Conservation (phyloP, 2,797 vertebrate species). For the Octomys mimax region DNA sequence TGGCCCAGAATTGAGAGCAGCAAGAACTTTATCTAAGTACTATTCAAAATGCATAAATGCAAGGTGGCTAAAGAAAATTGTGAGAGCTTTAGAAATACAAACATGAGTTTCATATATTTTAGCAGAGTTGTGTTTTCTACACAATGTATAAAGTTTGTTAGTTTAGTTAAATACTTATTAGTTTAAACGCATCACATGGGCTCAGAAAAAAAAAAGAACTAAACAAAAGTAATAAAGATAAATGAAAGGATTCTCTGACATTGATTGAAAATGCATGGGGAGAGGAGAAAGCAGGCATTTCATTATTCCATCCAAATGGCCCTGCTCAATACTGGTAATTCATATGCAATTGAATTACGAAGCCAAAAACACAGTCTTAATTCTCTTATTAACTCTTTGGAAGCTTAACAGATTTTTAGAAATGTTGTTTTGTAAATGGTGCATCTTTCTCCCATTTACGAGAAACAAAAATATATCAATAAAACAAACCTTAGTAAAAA, state of each 20-base stretch:
- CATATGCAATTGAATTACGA: not conserved
- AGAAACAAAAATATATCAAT: not conserved
- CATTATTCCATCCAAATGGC: not conserved
- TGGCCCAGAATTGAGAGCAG: not conserved
- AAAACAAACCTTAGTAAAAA: not conserved
- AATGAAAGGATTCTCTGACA: not conserved
- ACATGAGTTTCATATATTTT: not conserved
- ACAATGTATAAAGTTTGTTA: not conserved
- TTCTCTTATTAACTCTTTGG: not conserved
- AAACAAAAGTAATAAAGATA: constrained; percentile 27
- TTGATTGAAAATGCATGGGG: not conserved
- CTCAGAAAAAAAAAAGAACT: not conserved
- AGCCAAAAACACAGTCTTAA: not conserved
- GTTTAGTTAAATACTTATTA: constrained; percentile 43
- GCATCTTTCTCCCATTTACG: not conserved
- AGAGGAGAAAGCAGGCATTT: not conserved
- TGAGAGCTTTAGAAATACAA: not conserved
- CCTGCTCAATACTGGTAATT: not conserved
- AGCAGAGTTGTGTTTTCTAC: constrained; percentile 49
- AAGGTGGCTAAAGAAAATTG: not conserved
- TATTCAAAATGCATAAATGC: not conserved
- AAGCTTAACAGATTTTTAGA: not conserved
- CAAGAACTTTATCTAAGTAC: not conserved
- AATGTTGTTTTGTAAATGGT: not conserved
- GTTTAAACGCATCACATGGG: not conserved